These are phyloP conservation scores for Montipora capricornis DNA, from an alignment of 64 coral and sea anemone species.

Conservation along the genomic window DNA sequence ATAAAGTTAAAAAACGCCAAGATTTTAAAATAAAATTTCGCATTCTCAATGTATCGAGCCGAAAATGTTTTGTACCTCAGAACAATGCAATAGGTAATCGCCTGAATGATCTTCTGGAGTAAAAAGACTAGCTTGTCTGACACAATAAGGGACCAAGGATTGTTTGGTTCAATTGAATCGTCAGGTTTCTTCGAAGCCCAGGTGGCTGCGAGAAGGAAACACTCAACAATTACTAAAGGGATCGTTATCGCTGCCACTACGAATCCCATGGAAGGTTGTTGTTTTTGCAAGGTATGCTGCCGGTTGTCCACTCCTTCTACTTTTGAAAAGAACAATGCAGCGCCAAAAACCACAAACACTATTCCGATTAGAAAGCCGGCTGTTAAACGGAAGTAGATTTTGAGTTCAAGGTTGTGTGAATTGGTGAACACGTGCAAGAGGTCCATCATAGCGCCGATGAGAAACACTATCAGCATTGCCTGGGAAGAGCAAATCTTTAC, in stretches of 20 bases:
- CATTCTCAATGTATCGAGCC: conserved; percentile 32
- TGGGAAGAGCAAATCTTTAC: conserved; percentile 52
- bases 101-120: conserved; percentile 67
- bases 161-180: background rate
- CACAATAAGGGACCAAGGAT: conserved; percentile 14
- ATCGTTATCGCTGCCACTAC: conserved; percentile 67
- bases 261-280: conserved; percentile 83
- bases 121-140: conserved; percentile 41
- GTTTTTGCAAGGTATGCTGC: conserved; percentile 5
- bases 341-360: conserved; percentile 37
- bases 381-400: conserved; percentile 55
- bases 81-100: conserved; percentile 8
- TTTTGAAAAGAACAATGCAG: conserved; percentile 49
- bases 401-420: conserved; percentile 27
- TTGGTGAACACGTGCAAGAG: conserved; percentile 44
- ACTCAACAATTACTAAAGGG: conserved; percentile 59
- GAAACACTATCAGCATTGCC: conserved; percentile 56
- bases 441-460: conserved; percentile 44
- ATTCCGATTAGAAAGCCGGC: conserved; percentile 56
- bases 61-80: conserved; percentile 43
- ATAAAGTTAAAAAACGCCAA: conserved; percentile 75
- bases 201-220: conserved; percentile 44
- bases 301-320: background rate
- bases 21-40: conserved; percentile 68
- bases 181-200: background rate